Evolutionary conservation across 2,888 invertebrate species (phyloP).

Genomic region (Neoaliturus tenellus): DNA sequence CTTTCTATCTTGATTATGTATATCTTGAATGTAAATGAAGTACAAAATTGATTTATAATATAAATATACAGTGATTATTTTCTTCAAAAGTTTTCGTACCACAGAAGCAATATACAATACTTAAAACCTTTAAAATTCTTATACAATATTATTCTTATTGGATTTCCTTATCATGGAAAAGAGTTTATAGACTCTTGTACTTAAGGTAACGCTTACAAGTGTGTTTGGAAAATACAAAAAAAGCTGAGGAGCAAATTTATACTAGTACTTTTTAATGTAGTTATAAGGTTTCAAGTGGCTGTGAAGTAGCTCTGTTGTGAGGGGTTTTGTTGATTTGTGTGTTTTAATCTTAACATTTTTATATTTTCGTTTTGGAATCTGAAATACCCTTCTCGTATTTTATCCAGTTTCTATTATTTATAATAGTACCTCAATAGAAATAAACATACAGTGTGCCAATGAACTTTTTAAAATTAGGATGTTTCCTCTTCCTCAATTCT

Average conservation of each 20-base stretch:
- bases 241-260: not conserved
- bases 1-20: not conserved
- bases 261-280: slow-evolving; percentile 1
- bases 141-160: not conserved
- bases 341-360: not conserved
- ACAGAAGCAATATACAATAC: not conserved
- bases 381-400: too few species aligned
- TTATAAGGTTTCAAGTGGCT: slow-evolving; percentile 24
- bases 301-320: slow-evolving; percentile 27
- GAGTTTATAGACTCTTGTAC: not conserved
- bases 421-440: too few species aligned
- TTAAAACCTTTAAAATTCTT: too few species aligned
- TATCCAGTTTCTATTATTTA: too few species aligned
- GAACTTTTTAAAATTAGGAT: too few species aligned
- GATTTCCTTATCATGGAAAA: not conserved
- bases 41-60: slow-evolving; percentile 2
- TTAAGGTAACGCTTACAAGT: not conserved
- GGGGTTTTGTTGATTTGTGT: not conserved
- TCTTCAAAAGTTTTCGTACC: not conserved
- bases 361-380: not conserved
- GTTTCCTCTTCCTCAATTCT: too few species aligned
- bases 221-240: not conserved
- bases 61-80: not conserved
- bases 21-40: not conserved
- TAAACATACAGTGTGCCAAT: too few species aligned